Conservation (phyloP, 2,797 vertebrate species). For the Coilia nasus region DNA sequence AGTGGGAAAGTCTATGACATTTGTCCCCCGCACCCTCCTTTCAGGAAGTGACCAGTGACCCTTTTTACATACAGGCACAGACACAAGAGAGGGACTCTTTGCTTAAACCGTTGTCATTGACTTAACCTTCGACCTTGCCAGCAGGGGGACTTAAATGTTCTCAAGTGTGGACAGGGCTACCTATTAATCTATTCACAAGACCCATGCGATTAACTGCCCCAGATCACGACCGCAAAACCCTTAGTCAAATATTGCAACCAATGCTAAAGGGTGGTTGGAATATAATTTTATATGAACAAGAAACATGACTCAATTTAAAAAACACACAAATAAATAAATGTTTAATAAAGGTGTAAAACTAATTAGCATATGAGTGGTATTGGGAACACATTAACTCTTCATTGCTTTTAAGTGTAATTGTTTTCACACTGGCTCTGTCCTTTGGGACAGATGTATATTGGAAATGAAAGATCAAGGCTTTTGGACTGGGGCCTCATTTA, state of each 20-base stretch:
- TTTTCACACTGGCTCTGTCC: background rate
- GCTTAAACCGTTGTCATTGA: constrained; percentile 56
- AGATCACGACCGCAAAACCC: background rate
- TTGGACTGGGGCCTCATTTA: background rate
- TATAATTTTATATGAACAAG: background rate
- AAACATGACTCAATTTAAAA: background rate
- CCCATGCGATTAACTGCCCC: background rate
- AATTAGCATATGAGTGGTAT: constrained; percentile 19
- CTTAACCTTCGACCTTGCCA: constrained; percentile 63
- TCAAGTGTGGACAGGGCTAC: constrained; percentile 47
- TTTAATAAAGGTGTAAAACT: constrained; percentile 16
- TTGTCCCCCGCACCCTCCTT: constrained; percentile 56
- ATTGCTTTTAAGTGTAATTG: constrained; percentile 30
- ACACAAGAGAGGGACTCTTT: constrained; percentile 59
- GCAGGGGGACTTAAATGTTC: constrained; percentile 51
- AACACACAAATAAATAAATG: background rate
- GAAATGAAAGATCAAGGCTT: constrained; percentile 16
- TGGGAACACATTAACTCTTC: constrained; percentile 33
- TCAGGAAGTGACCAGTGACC: constrained; percentile 65
- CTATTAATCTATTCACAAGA: constrained; percentile 60
- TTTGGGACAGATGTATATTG: background rate
- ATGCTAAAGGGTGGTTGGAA: background rate
- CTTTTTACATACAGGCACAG: constrained; percentile 60
- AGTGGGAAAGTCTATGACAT: constrained; percentile 54
- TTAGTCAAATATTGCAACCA: background rate